Base-by-base conservation (phyloP, 2,888 invertebrate genomes). In the Ischnura elegans region DNA sequence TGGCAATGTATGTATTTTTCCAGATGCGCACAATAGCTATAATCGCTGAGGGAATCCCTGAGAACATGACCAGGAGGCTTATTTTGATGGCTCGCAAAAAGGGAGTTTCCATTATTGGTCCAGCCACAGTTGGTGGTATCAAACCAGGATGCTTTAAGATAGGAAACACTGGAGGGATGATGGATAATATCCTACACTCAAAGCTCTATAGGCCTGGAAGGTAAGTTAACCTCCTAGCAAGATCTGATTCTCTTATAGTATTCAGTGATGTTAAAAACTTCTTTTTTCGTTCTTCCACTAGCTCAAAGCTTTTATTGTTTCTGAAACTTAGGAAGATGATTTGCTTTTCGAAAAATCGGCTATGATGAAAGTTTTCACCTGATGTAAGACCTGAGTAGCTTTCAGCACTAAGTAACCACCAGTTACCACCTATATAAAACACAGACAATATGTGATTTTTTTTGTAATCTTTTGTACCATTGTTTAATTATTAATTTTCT, bases 121-220 rank as follows among this genome's bases (percentile, higher is more conserved):
- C 99, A 0, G 99, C 99, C 0, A 99, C 99, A 0, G 99, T 99
- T 84, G 99, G 99, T 90, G 99, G 99, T 6, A 98, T 99, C 94
- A 99, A 99, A 95, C 99, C 99, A 0, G 99, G 99, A 0, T 99
- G 99, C 96, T 99, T 99, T 96, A 99, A 99, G 96, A 99, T 99
- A 95, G 99, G 99, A 94, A 99, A 99, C 96, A 99, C 99, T 0
- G 99, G 99, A 25, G 99, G 99, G 94, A 99, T 99, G 99, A 98
- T 99, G 97, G 99, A 99, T 96, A 99, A 99, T 95, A 99, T 99
- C 95, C 96, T 99, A 0, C 98, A 99, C 95, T 99, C 99, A 94
- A 99, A 99, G 96, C 97, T 99, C 25, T 99, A 99, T 96, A 97
- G 99, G 47, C 98, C 99, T 0, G 99, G 99, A 95, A 98, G 97